phyloP scores from a whole-genome alignment of 2,113 vertebrate species.

The Varanus komodoensis region DNA sequence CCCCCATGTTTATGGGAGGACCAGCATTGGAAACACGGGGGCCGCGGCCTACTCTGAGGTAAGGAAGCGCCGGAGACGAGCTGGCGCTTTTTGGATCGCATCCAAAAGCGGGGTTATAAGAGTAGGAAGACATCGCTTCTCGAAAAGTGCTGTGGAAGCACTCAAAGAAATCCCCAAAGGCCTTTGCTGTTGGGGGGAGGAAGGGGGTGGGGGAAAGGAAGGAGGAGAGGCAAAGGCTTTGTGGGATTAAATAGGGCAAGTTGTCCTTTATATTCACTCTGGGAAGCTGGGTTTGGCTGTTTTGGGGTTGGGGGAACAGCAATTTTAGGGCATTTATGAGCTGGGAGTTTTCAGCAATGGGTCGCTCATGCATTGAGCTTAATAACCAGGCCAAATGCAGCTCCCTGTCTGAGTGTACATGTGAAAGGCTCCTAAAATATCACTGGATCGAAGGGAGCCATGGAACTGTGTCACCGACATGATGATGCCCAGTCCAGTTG shows the following conservation, averaged over 20 bases:
- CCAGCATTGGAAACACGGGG: too few species aligned
- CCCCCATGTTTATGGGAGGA: neutral
- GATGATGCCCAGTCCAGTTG: neutral
- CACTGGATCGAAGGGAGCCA: neutral
- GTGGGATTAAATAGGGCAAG: neutral
- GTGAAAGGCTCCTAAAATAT: neutral
- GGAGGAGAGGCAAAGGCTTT: neutral
- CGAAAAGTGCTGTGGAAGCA: neutral
- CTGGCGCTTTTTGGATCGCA: neutral
- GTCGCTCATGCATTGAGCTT: neutral
- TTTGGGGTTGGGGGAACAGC: neutral
- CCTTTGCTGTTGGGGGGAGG: neutral
- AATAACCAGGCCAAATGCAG: neutral
- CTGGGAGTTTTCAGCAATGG: neutral
- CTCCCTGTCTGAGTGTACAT: neutral
- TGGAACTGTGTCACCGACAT: neutral
- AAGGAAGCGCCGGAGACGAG: neutral
- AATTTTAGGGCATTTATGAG: neutral
- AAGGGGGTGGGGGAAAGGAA: neutral
- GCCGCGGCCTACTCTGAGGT: neutral
- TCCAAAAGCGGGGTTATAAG: neutral
- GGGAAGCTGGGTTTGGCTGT: neutral
- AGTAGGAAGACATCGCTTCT: neutral
- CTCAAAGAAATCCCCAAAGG: neutral
- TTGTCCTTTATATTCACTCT: neutral